Evolutionary conservation across 1,140 invertebrate species (phyloP).

Genomic region (Capitella teleta): DNA sequence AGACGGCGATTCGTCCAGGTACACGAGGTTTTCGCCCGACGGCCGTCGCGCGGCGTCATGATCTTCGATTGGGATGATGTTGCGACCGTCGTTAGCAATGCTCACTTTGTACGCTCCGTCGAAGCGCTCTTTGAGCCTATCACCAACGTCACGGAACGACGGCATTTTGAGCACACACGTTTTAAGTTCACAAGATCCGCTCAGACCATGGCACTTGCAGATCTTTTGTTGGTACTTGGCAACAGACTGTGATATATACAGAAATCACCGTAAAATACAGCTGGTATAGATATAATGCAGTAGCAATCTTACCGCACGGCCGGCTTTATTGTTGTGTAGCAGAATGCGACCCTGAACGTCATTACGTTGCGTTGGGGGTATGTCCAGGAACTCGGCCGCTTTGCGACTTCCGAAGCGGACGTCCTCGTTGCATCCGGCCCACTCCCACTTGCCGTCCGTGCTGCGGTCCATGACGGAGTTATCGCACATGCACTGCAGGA

Average conservation of each 20-base stretch:
- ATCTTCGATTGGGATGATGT: not conserved
- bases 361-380: constrained; percentile 51
- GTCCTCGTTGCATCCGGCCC: constrained; percentile 94
- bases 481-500: constrained; percentile 36
- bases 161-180: constrained; percentile 85
- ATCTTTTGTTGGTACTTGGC: no score
- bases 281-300: no score
- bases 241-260: no score
- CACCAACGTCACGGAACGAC: constrained; percentile 68
- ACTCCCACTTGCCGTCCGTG: constrained; percentile 78
- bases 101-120: constrained; percentile 61
- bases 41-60: constrained; percentile 15
- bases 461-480: constrained; percentile 44
- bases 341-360: constrained; percentile 32
- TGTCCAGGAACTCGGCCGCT: constrained; percentile 82
- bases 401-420: constrained; percentile 90
- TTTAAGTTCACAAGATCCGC: constrained; percentile 83
- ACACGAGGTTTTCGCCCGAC: constrained; percentile 61
- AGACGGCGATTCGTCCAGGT: constrained; percentile 76
- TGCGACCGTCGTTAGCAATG: constrained; percentile 1
- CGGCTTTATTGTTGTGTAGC: constrained; percentile 40
- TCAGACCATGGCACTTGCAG: constrained; percentile 95
- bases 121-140: constrained; percentile 68
- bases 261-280: no score
- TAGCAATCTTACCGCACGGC: constrained; percentile 24